phyloP scores from a whole-genome alignment of 2,797 vertebrate species.

The Eidolon dupreanum region DNA sequence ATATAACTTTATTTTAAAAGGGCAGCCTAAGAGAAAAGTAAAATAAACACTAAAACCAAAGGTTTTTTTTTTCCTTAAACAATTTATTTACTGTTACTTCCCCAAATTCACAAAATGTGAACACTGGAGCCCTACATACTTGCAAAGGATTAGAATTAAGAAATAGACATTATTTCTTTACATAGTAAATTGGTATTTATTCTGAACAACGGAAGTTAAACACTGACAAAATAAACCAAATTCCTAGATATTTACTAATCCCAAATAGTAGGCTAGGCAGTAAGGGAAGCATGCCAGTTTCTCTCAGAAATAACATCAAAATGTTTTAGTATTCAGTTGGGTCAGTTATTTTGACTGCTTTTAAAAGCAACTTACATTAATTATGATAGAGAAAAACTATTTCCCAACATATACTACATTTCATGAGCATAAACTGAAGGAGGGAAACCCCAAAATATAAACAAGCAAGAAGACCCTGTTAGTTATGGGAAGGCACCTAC shows the following conservation, averaged over 20 bases:
- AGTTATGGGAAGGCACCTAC: constrained; percentile 80
- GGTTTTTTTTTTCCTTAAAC: neutral
- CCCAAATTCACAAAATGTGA: constrained; percentile 38
- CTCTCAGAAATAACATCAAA: constrained; percentile 60
- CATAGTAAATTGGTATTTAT: neutral
- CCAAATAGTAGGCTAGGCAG: neutral
- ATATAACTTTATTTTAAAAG: constrained; percentile 18
- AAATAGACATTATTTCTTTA: constrained; percentile 50
- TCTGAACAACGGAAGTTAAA: constrained; percentile 3
- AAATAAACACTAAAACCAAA: neutral
- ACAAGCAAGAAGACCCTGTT: neutral
- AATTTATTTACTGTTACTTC: constrained; percentile 19
- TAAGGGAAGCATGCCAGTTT: neutral
- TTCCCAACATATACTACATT: neutral
- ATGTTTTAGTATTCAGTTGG: constrained; percentile 41
- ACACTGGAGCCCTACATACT: neutral
- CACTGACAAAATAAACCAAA: constrained; percentile 53
- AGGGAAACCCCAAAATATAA: neutral
- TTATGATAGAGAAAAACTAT: constrained; percentile 27
- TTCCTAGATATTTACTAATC: neutral
- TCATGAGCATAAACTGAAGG: constrained; percentile 22
- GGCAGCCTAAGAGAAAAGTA: neutral
- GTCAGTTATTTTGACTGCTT: neutral
- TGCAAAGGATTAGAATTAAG: constrained; percentile 44
- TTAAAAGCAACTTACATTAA: constrained; percentile 40